A percentile compares a stretch with the other conserved stretches of the same genome.
phyloP scores from a whole-genome alignment of 1,140 invertebrate genomes.

The Aricia agestis region DNA sequence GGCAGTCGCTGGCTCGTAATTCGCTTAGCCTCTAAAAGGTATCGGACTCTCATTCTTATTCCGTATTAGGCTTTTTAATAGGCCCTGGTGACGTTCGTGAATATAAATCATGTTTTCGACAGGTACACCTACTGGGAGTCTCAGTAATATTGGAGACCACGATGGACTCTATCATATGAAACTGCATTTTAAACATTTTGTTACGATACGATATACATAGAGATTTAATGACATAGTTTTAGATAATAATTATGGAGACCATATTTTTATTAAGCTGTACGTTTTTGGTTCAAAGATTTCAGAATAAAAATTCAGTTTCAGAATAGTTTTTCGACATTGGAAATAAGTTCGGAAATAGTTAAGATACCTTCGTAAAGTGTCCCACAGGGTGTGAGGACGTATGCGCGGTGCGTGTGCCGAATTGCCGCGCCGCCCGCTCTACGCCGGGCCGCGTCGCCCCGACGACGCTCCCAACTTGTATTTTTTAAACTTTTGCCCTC shows the following conservation, averaged over 20 bases:
- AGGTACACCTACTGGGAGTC: neutral
- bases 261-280: no score
- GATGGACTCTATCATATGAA: no score
- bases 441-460: conserved; percentile 44
- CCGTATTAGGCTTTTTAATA: conserved; percentile 40
- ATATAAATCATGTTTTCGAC: conserved; percentile 15
- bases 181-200: no score
- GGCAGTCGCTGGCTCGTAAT: conserved; percentile 45
- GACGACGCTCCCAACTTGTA: conserved; percentile 54
- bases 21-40: conserved; percentile 56
- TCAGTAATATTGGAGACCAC: neutral
- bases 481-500: conserved; percentile 74
- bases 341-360: conserved; percentile 6
- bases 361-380: conserved; percentile 19
- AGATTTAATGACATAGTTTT: no score
- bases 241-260: no score
- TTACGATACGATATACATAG: no score
- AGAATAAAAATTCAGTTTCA: neutral
- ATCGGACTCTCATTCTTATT: conserved; percentile 69
- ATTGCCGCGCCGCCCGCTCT: conserved; percentile 32
- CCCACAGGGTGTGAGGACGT: conserved; percentile 36
- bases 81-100: conserved; percentile 6
- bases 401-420: conserved; percentile 39
- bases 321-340: neutral
- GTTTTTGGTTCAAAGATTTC: no score